These are phyloP conservation scores for Phacellophora camtschatica DNA, from an alignment of 30 jellyfish, hydroid and myxozoan species.

Conservation along the genomic window DNA sequence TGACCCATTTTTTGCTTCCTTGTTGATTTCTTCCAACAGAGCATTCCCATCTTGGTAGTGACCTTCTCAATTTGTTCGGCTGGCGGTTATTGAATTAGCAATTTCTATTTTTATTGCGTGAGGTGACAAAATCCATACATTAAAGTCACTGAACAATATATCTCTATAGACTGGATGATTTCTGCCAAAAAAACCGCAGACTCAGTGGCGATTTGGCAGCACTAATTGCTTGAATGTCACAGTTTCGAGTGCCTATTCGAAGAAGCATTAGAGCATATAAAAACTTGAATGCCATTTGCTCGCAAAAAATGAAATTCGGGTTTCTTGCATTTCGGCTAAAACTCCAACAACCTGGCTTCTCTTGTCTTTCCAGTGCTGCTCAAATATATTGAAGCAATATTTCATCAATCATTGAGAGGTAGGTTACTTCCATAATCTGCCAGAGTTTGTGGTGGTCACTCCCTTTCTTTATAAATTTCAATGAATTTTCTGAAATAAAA, in stretches of 20 bases:
- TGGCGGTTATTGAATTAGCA: background rate
- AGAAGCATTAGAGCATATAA: background rate
- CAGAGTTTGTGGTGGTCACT: slow-evolving; percentile 37
- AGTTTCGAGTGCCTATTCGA: background rate
- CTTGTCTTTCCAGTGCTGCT: background rate
- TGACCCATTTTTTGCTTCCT: background rate
- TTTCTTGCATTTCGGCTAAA: background rate
- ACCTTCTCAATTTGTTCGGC: background rate
- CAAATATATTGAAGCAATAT: background rate
- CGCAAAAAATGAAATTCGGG: background rate
- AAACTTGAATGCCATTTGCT: background rate
- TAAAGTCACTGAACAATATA: background rate
- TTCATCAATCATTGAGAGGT: slow-evolving; percentile 14
- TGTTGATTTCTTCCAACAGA: background rate
- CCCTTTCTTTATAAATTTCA: slow-evolving; percentile 2
- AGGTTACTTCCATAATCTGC: background rate
- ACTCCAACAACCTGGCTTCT: background rate
- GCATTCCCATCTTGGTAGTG: background rate
- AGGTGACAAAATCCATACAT: background rate
- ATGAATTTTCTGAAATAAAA: slow-evolving; percentile 7
- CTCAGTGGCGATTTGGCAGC: background rate
- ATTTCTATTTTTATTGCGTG: background rate
- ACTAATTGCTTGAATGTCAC: background rate
- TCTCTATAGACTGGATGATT: background rate
- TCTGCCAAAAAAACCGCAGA: background rate